Conservation (phyloP, 2,797 vertebrate genomes). For the Enteromius anoplus region DNA sequence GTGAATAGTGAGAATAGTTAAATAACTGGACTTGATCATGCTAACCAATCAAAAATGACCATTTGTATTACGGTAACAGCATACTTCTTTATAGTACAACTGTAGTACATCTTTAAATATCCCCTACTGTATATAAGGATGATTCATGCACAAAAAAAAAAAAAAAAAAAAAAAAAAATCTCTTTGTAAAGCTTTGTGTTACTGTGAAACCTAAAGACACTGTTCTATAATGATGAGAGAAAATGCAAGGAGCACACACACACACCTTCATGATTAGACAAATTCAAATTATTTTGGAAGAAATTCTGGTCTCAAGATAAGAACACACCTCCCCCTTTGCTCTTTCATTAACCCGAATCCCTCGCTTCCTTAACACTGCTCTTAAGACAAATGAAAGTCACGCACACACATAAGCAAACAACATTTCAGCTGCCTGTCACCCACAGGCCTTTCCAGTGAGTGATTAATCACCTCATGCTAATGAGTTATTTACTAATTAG, state of each 20-base stretch:
- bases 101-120: background rate
- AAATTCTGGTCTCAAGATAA: constrained; percentile 25
- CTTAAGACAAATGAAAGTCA: constrained; percentile 39
- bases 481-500: constrained; percentile 96
- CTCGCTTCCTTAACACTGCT: constrained; percentile 18
- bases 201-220: background rate
- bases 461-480: constrained; percentile 92
- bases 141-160: background rate
- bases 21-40: background rate
- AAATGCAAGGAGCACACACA: background rate
- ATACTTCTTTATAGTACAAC: background rate
- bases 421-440: constrained; percentile 68
- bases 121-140: background rate
- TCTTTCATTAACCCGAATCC: constrained; percentile 27
- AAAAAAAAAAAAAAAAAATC: background rate
- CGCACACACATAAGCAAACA: constrained; percentile 33
- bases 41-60: background rate
- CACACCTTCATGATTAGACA: background rate
- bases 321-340: background rate
- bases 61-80: background rate
- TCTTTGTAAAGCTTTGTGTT: background rate
- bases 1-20: background rate
- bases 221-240: background rate
- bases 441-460: constrained; percentile 84
- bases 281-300: constrained; percentile 20